Base-by-base conservation (phyloP, 2,797 vertebrate genomes). In the Chiroxiphia lanceolata region DNA sequence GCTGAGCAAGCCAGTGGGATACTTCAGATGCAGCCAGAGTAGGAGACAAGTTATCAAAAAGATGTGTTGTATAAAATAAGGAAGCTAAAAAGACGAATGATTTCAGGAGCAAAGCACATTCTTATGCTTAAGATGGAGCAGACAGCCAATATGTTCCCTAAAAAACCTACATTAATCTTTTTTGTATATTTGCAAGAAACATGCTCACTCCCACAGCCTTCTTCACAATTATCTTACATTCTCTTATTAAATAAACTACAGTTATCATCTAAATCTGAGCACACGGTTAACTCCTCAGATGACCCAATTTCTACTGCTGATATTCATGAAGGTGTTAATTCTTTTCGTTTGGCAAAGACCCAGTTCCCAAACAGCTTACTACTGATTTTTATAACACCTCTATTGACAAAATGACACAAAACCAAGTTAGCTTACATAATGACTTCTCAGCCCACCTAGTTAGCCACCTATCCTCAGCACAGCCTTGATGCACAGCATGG, bases 341-440 rank as follows among this genome's bases (percentile, higher is more conserved):
- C 87, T 93, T 95, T 93, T 89, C 19, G 29, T 85, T 96, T 97
- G 96, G 94, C 97, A 97, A 95, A 96, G 86, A 31, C 92, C 91
- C 91, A 94, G 83, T 87, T 94, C 93, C 94, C 97, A 97, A 96
- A 97, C 40, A 96, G 92, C 94, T 89, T 94, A 96, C 93, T 98
- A 97, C 93, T 79, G 89, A 89, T 95, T 97, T 97, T 96, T 94
- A 6, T 83, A 96, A 96, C 95, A 87, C 89, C 77, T 96, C 95
- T 97, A 97, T 97, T 97, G 97, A 97, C 87, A 96, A 97, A 97
- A 96, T 23, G 74, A 96, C 93, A 96, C 85, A 89, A 76, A 96
- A 90, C 74, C 91, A 92, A 89, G 38, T 90, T 74, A 90, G 95
- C 90, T 91, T 92, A 83, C 42, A 50, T 86, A 94, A 95, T 34